Evolutionary conservation across 2,797 vertebrate genomes (phyloP), one percentile per base, ranked within the genome.

Genomic region (Phrynocephalus vlangalii): DNA sequence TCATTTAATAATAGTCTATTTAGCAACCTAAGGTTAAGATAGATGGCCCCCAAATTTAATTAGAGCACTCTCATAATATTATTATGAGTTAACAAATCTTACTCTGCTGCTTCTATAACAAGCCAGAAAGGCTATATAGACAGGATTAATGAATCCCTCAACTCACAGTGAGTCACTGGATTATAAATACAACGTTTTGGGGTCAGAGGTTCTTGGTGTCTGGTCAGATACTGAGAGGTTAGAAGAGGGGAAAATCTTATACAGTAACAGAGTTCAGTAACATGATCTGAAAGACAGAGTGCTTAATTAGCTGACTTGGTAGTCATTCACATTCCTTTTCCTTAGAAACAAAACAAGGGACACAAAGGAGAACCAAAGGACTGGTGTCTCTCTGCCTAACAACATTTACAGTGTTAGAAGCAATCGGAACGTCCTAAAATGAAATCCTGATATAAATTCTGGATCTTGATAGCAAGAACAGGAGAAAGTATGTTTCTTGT

Each of bases 381-480:
- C 67, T 28, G 52, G 26, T 60, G 71, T 60, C 30, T 79, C 30
- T 60, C 28, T 50, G 26, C n/a, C 9, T 48, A 68, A 30, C 15
- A 87, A 60, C 10, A n/a, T 30, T 30, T 30, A 68, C 13, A 26
- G 18, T 38, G 28, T 24, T 77, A 8, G 73, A 70, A 87, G 60
- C 15, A 83, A 52, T 82, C 22, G 52, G 79, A 68, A 68, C 77
- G 60, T n/a, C 33, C 26, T 85, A 16, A 66, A 85, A 77, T 48
- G 16, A 66, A 84, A 87, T 10, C 10, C 56, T 2, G 52, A 50
- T 16, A 68, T n/a, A 76, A 20, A 76, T 30, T 44, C 85, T 80
- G 50, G 71, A 38, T 33, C 68, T 30, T 75, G 30, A 26, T 11
- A 60, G 28, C 28, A 67, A 75, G 3, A 71, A 6, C 22, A 24